phyloP scores from a whole-genome alignment of 1,140 invertebrate species.

The Hypsibius dujardini region DNA sequence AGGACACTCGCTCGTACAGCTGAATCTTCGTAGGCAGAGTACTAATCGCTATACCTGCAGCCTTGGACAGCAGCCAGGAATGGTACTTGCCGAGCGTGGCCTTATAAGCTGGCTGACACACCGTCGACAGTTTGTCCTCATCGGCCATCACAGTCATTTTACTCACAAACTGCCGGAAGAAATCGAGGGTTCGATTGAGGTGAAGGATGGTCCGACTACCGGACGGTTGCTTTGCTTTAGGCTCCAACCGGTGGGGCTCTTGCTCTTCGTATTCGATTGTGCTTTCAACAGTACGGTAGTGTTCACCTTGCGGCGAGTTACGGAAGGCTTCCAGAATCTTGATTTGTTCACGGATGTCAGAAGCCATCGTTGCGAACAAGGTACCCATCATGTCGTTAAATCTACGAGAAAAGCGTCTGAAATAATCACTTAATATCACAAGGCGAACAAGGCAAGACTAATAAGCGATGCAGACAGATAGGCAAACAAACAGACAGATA shows the following conservation, averaged over 20 bases:
- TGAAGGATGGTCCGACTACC: slow-evolving; percentile 8
- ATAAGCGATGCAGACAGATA: neutral
- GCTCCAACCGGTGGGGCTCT: slow-evolving; percentile 1
- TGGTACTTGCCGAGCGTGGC: slow-evolving; percentile 16
- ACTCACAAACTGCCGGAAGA: neutral
- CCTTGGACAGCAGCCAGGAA: slow-evolving; percentile 11
- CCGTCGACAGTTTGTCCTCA: slow-evolving; percentile 1
- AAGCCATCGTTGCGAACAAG: slow-evolving; percentile 9
- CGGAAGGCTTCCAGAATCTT: neutral
- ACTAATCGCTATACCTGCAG: neutral
- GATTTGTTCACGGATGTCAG: slow-evolving; percentile 8
- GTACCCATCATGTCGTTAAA: slow-evolving; percentile 8
- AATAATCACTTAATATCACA: neutral
- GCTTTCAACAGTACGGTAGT: neutral
- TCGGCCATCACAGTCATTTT: neutral
- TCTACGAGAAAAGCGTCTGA: neutral
- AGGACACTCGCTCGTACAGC: slow-evolving; percentile 8
- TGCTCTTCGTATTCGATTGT: neutral
- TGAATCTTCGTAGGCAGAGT: slow-evolving; percentile 1
- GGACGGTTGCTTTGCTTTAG: neutral
- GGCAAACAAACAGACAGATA: neutral
- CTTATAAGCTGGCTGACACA: slow-evolving; percentile 3
- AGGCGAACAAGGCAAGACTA: neutral
- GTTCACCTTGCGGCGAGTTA: neutral
- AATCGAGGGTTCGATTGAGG: slow-evolving; percentile 12